These are phyloP conservation scores for Drosophila ustulata DNA, from an alignment of 2,888 invertebrate species.

Conservation along the genomic window DNA sequence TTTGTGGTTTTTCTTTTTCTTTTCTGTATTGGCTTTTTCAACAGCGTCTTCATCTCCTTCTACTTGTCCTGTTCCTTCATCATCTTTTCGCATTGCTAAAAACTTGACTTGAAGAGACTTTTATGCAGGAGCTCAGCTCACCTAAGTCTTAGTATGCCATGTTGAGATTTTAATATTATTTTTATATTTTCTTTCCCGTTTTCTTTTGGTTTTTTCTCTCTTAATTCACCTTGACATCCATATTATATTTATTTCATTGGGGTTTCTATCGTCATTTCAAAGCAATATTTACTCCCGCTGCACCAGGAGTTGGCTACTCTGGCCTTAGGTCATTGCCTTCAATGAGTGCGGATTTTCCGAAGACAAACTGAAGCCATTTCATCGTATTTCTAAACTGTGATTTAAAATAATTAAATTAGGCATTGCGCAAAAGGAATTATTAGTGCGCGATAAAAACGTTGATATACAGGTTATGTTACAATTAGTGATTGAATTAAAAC, in stretches of 20 bases:
- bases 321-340: too few relatives aligned
- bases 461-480: too few relatives aligned
- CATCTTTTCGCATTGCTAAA: conserved; percentile 20
- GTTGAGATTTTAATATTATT: conserved; percentile 35
- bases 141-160: conserved; percentile 46
- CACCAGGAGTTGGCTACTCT: too few relatives aligned
- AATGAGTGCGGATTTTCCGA: too few relatives aligned
- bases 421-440: too few relatives aligned
- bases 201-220: conserved; percentile 33
- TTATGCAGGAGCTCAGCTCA: conserved; percentile 38
- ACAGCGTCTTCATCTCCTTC: conserved; percentile 14
- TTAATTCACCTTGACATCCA: conserved; percentile 44
- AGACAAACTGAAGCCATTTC: too few relatives aligned
- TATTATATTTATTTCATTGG: conserved; percentile 46
- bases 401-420: too few relatives aligned
- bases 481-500: too few relatives aligned
- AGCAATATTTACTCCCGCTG: conserved; percentile 18
- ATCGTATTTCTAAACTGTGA: too few relatives aligned
- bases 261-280: too few relatives aligned
- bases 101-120: conserved; percentile 41
- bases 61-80: not conserved
- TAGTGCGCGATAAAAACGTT: too few relatives aligned
- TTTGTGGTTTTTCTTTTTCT: conserved; percentile 65
- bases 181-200: conserved; percentile 3
- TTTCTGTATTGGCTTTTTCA: conserved; percentile 10